Evolutionary conservation across 2,797 vertebrate species (phyloP).

Genomic region (Monodelphis domestica): DNA sequence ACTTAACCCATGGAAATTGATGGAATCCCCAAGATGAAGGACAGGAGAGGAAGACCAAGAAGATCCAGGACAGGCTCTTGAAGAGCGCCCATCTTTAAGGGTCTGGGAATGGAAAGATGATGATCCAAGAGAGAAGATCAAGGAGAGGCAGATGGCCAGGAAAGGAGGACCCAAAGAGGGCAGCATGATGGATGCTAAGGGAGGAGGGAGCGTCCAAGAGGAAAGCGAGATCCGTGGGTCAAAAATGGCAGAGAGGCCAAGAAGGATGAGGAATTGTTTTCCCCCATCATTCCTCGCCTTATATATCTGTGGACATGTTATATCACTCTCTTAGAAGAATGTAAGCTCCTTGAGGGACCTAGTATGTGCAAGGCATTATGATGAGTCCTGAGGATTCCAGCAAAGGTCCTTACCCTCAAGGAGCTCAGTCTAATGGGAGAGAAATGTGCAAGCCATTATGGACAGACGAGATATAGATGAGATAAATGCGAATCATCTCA

Average conservation of each 20-base stretch:
- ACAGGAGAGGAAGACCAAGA: neutral
- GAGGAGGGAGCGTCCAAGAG: neutral
- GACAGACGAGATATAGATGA: neutral
- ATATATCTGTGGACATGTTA: neutral
- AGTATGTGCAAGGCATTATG: neutral
- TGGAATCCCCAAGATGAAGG: neutral
- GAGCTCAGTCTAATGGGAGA: no score
- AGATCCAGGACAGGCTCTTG: neutral
- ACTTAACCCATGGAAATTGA: neutral
- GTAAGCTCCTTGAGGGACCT: neutral
- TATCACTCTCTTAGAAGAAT: neutral
- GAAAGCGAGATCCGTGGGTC: neutral
- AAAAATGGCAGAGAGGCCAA: neutral
- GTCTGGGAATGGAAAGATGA: neutral
- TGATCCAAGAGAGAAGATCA: neutral
- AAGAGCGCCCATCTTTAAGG: neutral
- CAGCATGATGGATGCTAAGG: neutral
- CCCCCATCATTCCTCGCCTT: neutral
- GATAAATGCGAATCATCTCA: neutral
- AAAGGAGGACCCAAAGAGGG: neutral
- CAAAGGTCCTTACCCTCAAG: no score
- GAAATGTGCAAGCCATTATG: no score
- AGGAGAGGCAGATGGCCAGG: no score
- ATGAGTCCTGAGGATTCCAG: neutral
- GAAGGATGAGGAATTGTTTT: neutral